Evolutionary conservation across 1,140 invertebrate genomes (phyloP).

Genomic region (Glomeris maerens): DNA sequence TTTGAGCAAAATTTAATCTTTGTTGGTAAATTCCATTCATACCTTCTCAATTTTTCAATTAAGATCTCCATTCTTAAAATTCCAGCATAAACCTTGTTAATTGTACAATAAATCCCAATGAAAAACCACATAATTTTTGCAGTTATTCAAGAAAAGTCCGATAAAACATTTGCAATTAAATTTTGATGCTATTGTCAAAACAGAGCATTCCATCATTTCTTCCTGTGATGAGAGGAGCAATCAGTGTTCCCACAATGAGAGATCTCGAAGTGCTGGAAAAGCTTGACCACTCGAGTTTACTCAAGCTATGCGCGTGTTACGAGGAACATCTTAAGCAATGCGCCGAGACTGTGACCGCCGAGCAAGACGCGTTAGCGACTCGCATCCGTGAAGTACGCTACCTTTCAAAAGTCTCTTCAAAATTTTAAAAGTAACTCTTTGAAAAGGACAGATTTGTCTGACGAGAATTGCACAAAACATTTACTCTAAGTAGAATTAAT

Average conservation of each 20-base stretch:
- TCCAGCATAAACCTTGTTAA: too few relatives aligned
- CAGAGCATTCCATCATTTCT: constrained; percentile 68
- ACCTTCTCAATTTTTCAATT: constrained; percentile 7
- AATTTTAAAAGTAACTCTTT: too few relatives aligned
- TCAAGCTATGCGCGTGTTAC: constrained; percentile 49
- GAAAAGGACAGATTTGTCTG: too few relatives aligned
- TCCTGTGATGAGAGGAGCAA: constrained; percentile 76
- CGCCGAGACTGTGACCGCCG: constrained; percentile 51
- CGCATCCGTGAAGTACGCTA: constrained; percentile 54
- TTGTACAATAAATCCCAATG: too few relatives aligned
- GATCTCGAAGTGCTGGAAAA: constrained; percentile 79
- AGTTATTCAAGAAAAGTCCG: too few relatives aligned
- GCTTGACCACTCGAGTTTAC: constrained; percentile 45
- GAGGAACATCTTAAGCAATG: constrained; percentile 57
- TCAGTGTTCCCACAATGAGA: constrained; percentile 66
- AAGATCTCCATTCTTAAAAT: too few relatives aligned
- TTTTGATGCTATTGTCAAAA: not conserved
- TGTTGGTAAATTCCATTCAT: not conserved
- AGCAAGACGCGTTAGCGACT: constrained; percentile 52
- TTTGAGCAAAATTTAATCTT: constrained; percentile 1
- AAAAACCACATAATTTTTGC: too few relatives aligned
- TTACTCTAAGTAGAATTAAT: constrained; percentile 2
- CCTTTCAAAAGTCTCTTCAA: not conserved
- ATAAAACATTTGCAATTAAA: too few relatives aligned
- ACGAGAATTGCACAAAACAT: not conserved